Conservation (phyloP, 2,888 invertebrate genomes). For the Endotricha flammealis region DNA sequence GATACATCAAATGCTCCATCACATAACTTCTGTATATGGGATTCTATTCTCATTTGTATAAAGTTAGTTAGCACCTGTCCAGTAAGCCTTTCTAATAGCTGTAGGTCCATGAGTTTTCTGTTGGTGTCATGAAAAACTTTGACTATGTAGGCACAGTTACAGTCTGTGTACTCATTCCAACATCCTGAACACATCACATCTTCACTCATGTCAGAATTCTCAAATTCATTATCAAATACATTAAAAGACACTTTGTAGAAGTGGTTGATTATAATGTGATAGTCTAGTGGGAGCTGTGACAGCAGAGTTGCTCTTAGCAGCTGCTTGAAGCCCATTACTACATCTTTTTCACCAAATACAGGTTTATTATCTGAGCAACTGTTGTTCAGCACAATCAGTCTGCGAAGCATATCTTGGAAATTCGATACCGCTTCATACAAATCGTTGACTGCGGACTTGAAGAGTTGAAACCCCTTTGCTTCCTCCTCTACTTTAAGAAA, state of each 20-base stretch:
- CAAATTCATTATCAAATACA: conserved; percentile 79
- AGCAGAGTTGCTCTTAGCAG: conserved; percentile 81
- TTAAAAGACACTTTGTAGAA: conserved; percentile 89
- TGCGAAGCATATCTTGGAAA: conserved; percentile 74
- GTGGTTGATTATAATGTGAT: conserved; percentile 82
- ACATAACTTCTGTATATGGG: conserved; percentile 90
- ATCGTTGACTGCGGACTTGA: conserved; percentile 82
- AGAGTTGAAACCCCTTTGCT: conserved; percentile 80
- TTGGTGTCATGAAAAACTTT: conserved; percentile 88
- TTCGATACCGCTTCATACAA: conserved; percentile 77
- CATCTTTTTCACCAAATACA: conserved; percentile 74
- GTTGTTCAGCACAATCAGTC: conserved; percentile 73
- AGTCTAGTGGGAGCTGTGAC: conserved; percentile 84
- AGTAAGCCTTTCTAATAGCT: conserved; percentile 88
- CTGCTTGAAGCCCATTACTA: conserved; percentile 80
- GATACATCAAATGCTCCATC: conserved; percentile 92
- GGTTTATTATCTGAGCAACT: conserved; percentile 59
- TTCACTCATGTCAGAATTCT: conserved; percentile 76
- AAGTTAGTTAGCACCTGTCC: conserved; percentile 91
- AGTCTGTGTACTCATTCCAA: conserved; percentile 77
- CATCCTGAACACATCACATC: conserved; percentile 85
- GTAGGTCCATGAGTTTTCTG: conserved; percentile 85
- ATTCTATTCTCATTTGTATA: conserved; percentile 89
- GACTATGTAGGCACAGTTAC: conserved; percentile 81
- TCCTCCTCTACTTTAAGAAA: conserved; percentile 75